Evolutionary conservation across 2,888 invertebrate species (phyloP), one percentile per base, ranked within the genome.

Genomic region (Scaptomyza cyrtandrae): DNA sequence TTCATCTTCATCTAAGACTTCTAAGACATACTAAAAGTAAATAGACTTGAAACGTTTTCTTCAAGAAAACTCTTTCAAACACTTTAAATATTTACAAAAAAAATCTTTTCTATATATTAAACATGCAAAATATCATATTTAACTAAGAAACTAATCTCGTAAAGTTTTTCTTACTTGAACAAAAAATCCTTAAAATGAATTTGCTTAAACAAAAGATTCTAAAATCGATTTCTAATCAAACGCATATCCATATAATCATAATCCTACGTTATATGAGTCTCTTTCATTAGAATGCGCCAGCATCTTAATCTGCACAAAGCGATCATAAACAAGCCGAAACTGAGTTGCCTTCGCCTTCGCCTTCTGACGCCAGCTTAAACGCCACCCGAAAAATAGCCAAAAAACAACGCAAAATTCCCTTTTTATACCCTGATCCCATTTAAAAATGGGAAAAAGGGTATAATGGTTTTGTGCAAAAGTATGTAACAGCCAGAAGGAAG

Each of bases 351-450:
- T 49, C 33, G 39, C n/a, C n/a, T n/a, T n/a, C n/a, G n/a, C n/a
- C n/a, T 41, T 16, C 63, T 71, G 80, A 83, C 86, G 86, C 86
- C 82, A 86, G 73, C n/a, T 86, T 80, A 74, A 86, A 78, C 84
- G 86, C 84, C 81, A 82, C 78, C 59, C 41, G 41, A 53, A 63
- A 63, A 76, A 75, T 76, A 67, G 76, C 71, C 76, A 63, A 69
- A 69, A 33, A 33, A 5, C 14, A 24, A 68, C 62, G 81, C 60
- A 54, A 78, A 84, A 69, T 71, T 78, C 67, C 58, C 59, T 71
- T 73, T 52, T 45, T 46, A 55, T 55, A n/a, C n/a, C n/a, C n/a
- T n/a, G n/a, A n/a, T n/a, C n/a, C n/a, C n/a, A n/a, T n/a, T n/a
- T n/a, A n/a, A n/a, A n/a, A n/a, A n/a, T n/a, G n/a, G n/a, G n/a